These are phyloP conservation scores for Mythimna ferrago DNA, from an alignment of 2,888 invertebrate genomes.

Conservation along the genomic window DNA sequence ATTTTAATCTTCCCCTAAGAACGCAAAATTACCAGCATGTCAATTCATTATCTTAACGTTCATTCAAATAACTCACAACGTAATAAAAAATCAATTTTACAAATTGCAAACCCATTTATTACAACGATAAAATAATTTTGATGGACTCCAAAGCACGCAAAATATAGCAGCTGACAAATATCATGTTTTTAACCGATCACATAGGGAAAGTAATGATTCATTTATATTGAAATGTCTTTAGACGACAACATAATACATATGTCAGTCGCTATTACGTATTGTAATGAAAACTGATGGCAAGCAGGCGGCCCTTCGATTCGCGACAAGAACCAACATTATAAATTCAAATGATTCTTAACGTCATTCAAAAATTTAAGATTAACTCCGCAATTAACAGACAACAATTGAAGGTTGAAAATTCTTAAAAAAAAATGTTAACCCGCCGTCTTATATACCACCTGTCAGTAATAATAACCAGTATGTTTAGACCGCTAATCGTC, in stretches of 20 bases:
- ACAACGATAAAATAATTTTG: constrained; percentile 31
- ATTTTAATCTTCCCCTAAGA: neutral
- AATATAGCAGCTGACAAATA: constrained; percentile 36
- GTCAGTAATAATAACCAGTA: constrained; percentile 59
- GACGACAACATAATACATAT: constrained; percentile 36
- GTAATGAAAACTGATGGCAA: constrained; percentile 45
- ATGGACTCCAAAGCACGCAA: constrained; percentile 16
- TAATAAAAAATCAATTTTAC: constrained; percentile 13
- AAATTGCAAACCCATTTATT: constrained; percentile 14
- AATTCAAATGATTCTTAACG: constrained; percentile 61
- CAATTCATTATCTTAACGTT: constrained; percentile 12
- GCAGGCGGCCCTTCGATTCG: neutral
- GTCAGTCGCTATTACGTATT: constrained; percentile 47
- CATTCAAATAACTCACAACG: neutral
- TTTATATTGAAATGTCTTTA: constrained; percentile 47
- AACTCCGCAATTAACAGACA: constrained; percentile 67
- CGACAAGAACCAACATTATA: constrained; percentile 58
- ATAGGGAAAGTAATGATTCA: constrained; percentile 48
- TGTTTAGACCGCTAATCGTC: constrained; percentile 34
- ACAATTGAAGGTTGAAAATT: constrained; percentile 71
- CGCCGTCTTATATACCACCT: constrained; percentile 60
- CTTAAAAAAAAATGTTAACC: constrained; percentile 56
- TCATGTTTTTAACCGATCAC: constrained; percentile 31
- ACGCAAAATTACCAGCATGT: constrained; percentile 1
- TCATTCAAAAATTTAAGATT: constrained; percentile 69